Percentiles rank a stretch among this genome's conserved stretches.
phyloP scores from a whole-genome alignment of 2,888 invertebrate species.

The Polyploca ridens region DNA sequence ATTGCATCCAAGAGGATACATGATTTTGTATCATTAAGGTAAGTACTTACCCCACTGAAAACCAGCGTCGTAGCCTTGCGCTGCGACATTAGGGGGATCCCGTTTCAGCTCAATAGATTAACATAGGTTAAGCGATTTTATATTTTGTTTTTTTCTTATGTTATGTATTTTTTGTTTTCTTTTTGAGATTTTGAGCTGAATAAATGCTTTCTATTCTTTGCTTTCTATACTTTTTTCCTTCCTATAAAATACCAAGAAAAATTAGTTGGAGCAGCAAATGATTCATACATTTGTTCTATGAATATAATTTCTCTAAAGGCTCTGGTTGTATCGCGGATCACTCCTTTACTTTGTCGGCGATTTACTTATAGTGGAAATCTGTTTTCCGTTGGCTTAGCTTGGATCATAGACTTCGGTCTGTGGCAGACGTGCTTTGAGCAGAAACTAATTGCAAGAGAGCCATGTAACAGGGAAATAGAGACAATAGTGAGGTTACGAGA shows the following conservation, averaged over 20 bases:
- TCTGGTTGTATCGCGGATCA: slow-evolving; percentile 40
- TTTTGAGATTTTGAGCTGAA: too few relatives aligned
- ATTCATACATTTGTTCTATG: background rate
- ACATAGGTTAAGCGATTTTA: too few relatives aligned
- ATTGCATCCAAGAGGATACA: too few relatives aligned
- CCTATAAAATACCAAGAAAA: background rate
- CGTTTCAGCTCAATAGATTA: too few relatives aligned
- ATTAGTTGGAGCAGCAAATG: slow-evolving; percentile 17
- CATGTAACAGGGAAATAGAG: slow-evolving; percentile 56
- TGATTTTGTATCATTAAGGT: too few relatives aligned
- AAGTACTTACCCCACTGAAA: too few relatives aligned
- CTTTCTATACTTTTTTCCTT: too few relatives aligned
- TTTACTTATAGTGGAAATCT: slow-evolving; percentile 61
- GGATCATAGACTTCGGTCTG: slow-evolving; percentile 77
- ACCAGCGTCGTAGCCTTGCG: too few relatives aligned
- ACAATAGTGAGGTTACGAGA: slow-evolving; percentile 27
- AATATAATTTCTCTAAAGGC: background rate
- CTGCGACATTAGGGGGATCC: too few relatives aligned
- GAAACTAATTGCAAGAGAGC: slow-evolving; percentile 82
- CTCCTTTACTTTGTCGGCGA: slow-evolving; percentile 52
- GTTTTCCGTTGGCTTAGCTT: slow-evolving; percentile 70
- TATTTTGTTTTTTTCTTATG: too few relatives aligned
- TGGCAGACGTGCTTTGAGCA: slow-evolving; percentile 80
- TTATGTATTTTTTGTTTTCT: too few relatives aligned
- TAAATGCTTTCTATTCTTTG: too few relatives aligned